Evolutionary conservation across 2,113 vertebrate genomes (phyloP).

Genomic region (Dipodomys merriami): DNA sequence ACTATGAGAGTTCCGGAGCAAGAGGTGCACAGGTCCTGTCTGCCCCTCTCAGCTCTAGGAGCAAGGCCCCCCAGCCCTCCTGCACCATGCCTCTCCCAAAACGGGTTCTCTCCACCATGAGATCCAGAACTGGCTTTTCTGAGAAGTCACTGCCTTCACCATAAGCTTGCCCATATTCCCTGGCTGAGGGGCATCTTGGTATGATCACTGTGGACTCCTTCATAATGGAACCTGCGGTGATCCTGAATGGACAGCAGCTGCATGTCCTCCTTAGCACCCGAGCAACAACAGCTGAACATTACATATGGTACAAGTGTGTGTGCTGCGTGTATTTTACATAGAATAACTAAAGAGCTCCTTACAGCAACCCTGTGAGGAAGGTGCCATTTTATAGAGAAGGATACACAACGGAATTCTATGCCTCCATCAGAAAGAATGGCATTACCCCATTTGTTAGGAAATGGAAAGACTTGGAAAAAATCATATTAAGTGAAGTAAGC

Average conservation of each 20-base stretch:
- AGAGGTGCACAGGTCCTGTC: neutral
- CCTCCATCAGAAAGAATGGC: too few species aligned
- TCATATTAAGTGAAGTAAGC: too few species aligned
- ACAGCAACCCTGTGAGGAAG: neutral
- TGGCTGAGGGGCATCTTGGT: neutral
- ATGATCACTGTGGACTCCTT: neutral
- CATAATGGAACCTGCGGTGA: neutral
- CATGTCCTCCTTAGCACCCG: neutral
- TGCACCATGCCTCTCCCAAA: neutral
- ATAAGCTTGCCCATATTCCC: too few species aligned
- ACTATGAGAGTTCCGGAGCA: neutral
- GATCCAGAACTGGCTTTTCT: constrained; percentile 10
- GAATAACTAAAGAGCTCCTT: neutral
- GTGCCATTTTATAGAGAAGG: neutral
- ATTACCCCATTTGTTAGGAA: too few species aligned
- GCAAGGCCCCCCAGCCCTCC: neutral
- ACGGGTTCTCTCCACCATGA: neutral
- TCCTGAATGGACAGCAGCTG: neutral
- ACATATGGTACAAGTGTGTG: neutral
- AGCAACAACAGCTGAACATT: neutral
- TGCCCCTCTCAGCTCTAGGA: neutral
- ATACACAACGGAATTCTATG: too few species aligned
- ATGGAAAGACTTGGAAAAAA: too few species aligned
- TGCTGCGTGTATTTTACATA: neutral
- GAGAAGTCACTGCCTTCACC: neutral